Evolutionary conservation across 2,888 invertebrate species (phyloP).

Genomic region (Erannis defoliaria): DNA sequence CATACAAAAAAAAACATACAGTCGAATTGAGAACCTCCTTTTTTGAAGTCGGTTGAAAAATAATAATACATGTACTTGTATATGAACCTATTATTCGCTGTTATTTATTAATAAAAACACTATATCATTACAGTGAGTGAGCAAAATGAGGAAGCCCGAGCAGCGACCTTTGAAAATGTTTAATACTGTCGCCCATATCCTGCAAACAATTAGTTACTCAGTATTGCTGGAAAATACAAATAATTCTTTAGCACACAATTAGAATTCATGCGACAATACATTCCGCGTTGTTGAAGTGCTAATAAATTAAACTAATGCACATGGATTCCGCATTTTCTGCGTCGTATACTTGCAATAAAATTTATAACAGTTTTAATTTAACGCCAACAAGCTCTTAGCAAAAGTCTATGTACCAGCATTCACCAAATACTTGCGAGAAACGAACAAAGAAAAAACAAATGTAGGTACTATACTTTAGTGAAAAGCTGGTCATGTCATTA

Average conservation of each 20-base stretch:
- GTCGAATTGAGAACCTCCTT: no score
- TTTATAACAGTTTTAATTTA: neutral
- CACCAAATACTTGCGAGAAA: neutral
- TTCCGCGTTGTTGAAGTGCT: slow-evolving; percentile 52
- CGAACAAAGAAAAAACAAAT: neutral
- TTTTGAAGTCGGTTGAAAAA: no score
- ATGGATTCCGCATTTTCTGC: slow-evolving; percentile 38
- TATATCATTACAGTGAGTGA: slow-evolving; percentile 45
- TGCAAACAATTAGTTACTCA: slow-evolving; percentile 29
- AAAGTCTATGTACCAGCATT: neutral
- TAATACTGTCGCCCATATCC: slow-evolving; percentile 33
- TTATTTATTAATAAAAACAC: neutral
- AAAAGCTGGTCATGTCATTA: neutral
- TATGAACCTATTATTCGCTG: neutral
- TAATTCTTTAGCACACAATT: slow-evolving; percentile 46
- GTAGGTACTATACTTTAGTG: neutral
- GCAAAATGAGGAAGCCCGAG: slow-evolving; percentile 53
- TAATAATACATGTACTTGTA: neutral
- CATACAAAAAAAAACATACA: neutral
- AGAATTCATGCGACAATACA: slow-evolving; percentile 47
- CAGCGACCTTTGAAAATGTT: slow-evolving; percentile 45
- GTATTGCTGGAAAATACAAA: slow-evolving; percentile 40
- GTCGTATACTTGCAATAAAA: neutral
- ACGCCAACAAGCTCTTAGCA: neutral
- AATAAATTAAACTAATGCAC: slow-evolving; percentile 40